Percentiles rank a stretch among this genome's conserved stretches.
Conservation (phyloP, 2,888 invertebrate species). For the Geophilus truncorum region DNA sequence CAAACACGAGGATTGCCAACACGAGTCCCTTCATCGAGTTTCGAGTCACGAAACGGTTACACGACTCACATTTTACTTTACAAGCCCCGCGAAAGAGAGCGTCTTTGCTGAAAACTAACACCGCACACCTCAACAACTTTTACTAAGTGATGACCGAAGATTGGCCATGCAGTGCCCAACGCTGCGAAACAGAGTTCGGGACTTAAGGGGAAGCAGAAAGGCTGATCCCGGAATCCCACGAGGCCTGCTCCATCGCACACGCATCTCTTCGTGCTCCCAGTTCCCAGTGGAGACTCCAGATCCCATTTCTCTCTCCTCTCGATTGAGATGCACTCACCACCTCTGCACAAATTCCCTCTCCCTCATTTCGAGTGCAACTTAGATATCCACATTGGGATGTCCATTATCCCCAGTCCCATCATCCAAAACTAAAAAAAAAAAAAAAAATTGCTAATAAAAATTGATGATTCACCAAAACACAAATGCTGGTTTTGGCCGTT, state of each 20-base stretch:
- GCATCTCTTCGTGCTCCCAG: background rate
- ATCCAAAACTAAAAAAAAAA: background rate
- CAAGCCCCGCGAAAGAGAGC: background rate
- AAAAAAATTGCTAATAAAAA: background rate
- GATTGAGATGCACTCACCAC: background rate
- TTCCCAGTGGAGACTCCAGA: background rate
- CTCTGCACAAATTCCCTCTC: background rate
- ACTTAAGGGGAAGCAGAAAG: too few species aligned
- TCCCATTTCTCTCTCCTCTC: background rate
- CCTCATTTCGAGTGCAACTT: slow-evolving; percentile 21
- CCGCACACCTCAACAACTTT: background rate
- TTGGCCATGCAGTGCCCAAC: background rate
- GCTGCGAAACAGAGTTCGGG: too few species aligned
- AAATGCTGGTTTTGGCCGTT: too few species aligned
- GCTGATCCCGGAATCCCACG: background rate
- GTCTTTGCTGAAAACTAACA: background rate
- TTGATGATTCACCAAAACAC: background rate
- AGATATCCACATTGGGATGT: background rate
- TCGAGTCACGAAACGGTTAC: background rate
- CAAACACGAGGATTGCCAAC: too few species aligned
- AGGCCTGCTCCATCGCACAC: background rate
- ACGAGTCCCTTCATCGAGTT: background rate
- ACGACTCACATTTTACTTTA: background rate
- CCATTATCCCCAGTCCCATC: background rate
- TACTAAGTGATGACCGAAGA: background rate